These are phyloP conservation scores for Macrostomum cliftonense DNA, from an alignment of 2,888 invertebrate genomes.

Conservation along the genomic window DNA sequence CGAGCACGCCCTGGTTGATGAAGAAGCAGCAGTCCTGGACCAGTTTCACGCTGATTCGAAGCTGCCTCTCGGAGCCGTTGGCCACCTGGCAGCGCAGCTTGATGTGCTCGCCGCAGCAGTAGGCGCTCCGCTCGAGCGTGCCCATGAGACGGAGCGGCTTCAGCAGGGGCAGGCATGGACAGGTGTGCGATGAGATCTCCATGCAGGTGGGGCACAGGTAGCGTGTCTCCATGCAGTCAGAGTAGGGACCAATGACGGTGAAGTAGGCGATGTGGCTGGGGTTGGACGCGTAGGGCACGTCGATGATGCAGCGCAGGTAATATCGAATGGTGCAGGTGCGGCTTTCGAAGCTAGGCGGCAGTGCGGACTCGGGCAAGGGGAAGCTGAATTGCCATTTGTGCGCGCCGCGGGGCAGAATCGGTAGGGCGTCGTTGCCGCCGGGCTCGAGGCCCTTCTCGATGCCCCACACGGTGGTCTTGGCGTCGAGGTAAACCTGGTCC, in stretches of 20 bases:
- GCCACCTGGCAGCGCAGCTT: constrained; percentile 51
- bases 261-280: constrained; percentile 62
- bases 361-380: constrained; percentile 51
- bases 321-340: constrained; percentile 54
- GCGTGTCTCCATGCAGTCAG: constrained; percentile 61
- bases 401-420: constrained; percentile 51
- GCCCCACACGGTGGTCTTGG: constrained; percentile 53
- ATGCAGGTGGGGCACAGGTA: constrained; percentile 46
- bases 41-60: constrained; percentile 44
- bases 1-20: constrained; percentile 54
- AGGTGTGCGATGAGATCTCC: constrained; percentile 23
- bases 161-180: constrained; percentile 9
- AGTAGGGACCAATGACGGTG: constrained; percentile 56
- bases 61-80: constrained; percentile 48
- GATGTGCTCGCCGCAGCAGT: constrained; percentile 54
- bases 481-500: constrained; percentile 57
- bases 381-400: constrained; percentile 54
- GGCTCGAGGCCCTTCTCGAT: neutral
- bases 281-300: constrained; percentile 57
- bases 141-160: constrained; percentile 44
- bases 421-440: constrained; percentile 22
- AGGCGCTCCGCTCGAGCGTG: constrained; percentile 52
- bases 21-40: constrained; percentile 55
- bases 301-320: constrained; percentile 46
- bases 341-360: constrained; percentile 59